Conservation (phyloP, 2,113 vertebrate genomes). For the Thermophis baileyi region DNA sequence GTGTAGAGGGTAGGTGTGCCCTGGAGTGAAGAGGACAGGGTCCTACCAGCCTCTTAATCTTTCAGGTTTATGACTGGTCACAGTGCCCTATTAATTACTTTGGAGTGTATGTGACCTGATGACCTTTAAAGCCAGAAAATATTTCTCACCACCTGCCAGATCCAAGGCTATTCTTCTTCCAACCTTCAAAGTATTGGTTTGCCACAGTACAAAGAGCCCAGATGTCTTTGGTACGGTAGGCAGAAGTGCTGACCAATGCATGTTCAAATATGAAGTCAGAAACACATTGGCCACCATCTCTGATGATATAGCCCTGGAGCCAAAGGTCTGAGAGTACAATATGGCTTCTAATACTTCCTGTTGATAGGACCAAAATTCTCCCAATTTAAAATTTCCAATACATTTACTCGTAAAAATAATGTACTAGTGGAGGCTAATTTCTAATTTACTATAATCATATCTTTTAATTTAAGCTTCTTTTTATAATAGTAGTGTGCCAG, state of each 20-base stretch:
- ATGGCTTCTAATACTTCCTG: not conserved
- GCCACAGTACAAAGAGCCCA: not conserved
- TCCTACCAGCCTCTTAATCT: not conserved
- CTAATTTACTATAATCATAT: not conserved
- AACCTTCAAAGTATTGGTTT: constrained; percentile 17
- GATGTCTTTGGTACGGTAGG: not conserved
- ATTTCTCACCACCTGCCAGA: constrained; percentile 27
- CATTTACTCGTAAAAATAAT: not conserved
- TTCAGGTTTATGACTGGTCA: constrained; percentile 15
- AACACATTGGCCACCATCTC: not conserved
- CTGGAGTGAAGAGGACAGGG: not conserved
- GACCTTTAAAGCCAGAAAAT: constrained; percentile 28
- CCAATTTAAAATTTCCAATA: not conserved
- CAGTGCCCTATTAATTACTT: constrained; percentile 22
- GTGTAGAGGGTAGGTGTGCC: not conserved
- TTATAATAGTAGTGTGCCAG: not conserved
- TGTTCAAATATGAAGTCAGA: not conserved
- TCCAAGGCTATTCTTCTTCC: constrained; percentile 19
- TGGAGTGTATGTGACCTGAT: constrained; percentile 3
- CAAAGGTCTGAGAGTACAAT: not conserved
- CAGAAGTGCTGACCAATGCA: not conserved
- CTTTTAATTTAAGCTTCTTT: not conserved
- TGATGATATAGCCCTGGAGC: not conserved
- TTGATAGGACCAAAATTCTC: not conserved
- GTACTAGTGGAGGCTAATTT: not conserved